Conservation (phyloP, 2,113 vertebrate species). For the Echinops telfairi region DNA sequence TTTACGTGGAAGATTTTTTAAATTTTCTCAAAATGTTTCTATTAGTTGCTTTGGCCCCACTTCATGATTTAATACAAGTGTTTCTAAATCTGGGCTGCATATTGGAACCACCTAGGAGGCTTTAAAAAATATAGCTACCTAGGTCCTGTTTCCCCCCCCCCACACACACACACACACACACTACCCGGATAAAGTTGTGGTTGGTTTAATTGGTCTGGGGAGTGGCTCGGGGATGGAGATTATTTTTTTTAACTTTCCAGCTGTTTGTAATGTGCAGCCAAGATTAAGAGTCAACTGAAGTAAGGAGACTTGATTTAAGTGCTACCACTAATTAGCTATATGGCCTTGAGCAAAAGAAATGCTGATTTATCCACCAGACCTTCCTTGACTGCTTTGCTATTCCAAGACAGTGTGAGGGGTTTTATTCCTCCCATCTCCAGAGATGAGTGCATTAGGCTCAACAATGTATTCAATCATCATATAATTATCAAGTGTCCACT, state of each 20-base stretch:
- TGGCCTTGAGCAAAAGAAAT: constrained; percentile 63
- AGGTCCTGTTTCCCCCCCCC: neutral
- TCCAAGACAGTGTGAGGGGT: neutral
- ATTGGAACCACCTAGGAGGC: constrained; percentile 36
- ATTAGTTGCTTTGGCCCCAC: neutral
- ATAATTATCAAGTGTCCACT: neutral
- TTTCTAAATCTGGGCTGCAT: constrained; percentile 3
- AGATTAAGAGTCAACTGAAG: constrained; percentile 35
- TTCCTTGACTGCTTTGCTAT: neutral
- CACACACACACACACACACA: neutral
- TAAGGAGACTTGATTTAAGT: constrained; percentile 37
- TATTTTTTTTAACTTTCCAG: constrained; percentile 11
- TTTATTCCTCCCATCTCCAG: neutral
- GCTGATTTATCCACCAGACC: constrained; percentile 25
- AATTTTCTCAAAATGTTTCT: constrained; percentile 3
- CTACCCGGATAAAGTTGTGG: neutral
- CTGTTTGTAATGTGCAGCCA: constrained; percentile 50
- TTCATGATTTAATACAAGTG: constrained; percentile 16
- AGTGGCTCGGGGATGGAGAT: neutral
- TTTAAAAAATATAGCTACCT: constrained; percentile 1
- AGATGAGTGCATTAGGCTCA: constrained; percentile 12
- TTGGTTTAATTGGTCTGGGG: constrained; percentile 37
- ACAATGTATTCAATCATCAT: neutral
- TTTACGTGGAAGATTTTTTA: neutral
- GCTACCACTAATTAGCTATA: constrained; percentile 49